Evolutionary conservation across 1,140 invertebrate genomes (phyloP).

Genomic region (Cydia strobilella): DNA sequence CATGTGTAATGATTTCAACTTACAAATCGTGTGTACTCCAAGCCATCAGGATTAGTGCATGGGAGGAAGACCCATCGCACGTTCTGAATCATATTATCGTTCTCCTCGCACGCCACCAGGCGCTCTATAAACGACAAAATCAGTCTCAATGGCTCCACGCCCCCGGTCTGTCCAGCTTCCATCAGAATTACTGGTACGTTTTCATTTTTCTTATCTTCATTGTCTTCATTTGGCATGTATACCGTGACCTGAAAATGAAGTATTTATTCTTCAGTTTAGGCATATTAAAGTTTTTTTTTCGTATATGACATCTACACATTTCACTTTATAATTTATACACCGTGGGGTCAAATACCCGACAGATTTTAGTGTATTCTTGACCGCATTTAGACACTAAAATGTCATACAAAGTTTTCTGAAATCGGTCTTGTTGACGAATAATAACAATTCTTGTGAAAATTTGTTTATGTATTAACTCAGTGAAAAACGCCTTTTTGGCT

Average conservation of each 20-base stretch:
- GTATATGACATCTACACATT: no score
- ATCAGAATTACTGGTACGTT: slow-evolving; percentile 52
- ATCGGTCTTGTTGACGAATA: no score
- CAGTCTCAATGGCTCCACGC: slow-evolving; percentile 49
- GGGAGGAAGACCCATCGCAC: slow-evolving; percentile 66
- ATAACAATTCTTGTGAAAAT: no score
- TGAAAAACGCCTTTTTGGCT: no score
- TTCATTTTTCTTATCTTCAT: slow-evolving; percentile 30
- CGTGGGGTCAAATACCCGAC: no score
- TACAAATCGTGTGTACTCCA: slow-evolving; percentile 59
- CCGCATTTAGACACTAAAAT: no score
- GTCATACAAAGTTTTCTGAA: no score
- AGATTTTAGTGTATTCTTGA: no score
- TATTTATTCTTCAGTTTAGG: background rate
- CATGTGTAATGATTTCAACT: slow-evolving; percentile 35
- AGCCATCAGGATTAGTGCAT: slow-evolving; percentile 64
- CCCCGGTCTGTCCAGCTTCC: slow-evolving; percentile 64
- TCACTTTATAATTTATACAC: no score
- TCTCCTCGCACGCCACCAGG: slow-evolving; percentile 59
- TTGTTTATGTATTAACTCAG: no score
- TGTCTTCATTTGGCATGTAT: slow-evolving; percentile 23
- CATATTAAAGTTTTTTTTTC: no score
- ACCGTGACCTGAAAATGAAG: slow-evolving; percentile 42
- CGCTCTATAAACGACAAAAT: slow-evolving; percentile 62
- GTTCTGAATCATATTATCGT: slow-evolving; percentile 52